Percentiles rank a stretch among this genome's conserved stretches.
Conservation (phyloP, 2,113 vertebrate species). For the Nematolebias whitei region DNA sequence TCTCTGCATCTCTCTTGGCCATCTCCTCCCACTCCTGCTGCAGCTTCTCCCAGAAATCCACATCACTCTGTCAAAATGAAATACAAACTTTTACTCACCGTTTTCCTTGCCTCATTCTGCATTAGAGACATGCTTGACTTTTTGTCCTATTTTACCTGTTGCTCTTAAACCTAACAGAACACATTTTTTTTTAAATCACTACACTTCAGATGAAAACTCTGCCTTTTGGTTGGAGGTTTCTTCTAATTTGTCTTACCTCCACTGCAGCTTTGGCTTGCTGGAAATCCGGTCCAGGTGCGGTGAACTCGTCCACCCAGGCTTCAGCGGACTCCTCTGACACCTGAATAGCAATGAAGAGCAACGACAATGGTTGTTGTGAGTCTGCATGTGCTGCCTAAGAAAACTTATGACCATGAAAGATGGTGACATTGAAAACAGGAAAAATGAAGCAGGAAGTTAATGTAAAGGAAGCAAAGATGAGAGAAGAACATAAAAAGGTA, state of each 20-base stretch:
- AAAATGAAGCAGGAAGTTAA: constrained; percentile 44
- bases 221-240: neutral
- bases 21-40: constrained; percentile 99
- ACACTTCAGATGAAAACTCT: neutral
- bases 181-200: neutral
- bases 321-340: constrained; percentile 90
- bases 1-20: constrained; percentile 95
- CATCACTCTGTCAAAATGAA: constrained; percentile 86
- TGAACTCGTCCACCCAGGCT: constrained; percentile 95
- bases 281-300: constrained; percentile 88
- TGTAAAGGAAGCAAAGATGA: constrained; percentile 54
- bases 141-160: constrained; percentile 15
- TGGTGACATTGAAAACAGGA: constrained; percentile 21
- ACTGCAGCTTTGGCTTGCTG: constrained; percentile 95
- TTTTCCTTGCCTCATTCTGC: neutral
- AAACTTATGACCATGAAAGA: constrained; percentile 16
- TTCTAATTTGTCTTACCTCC: constrained; percentile 83
- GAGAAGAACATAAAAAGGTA: constrained; percentile 30
- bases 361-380: constrained; percentile 17
- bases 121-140: constrained; percentile 24
- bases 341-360: constrained; percentile 69
- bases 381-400: neutral
- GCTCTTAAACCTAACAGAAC: constrained; percentile 1
- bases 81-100: constrained; percentile 23
- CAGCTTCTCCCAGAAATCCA: constrained; percentile 99